Evolutionary conservation across 2,888 invertebrate species (phyloP).

Genomic region (Campopleginae sp.): DNA sequence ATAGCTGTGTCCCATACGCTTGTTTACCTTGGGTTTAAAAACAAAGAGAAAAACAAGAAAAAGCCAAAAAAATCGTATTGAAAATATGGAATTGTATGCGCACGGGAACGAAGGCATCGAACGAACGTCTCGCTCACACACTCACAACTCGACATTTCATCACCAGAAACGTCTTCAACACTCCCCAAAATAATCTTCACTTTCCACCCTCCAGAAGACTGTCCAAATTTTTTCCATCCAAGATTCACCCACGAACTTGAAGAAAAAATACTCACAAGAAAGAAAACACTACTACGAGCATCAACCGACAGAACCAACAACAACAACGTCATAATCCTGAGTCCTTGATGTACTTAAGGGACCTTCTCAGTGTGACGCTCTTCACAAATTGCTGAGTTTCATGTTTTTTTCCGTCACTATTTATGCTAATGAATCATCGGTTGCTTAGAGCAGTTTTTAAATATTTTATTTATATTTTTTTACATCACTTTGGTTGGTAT

Average conservation of each 20-base stretch:
- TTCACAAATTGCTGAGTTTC: no score
- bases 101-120: constrained; percentile 64
- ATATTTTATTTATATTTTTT: no score
- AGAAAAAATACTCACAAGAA: not conserved
- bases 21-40: constrained; percentile 82
- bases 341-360: constrained; percentile 2
- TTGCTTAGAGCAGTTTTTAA: no score
- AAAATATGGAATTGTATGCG: constrained; percentile 28
- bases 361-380: no score
- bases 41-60: constrained; percentile 38
- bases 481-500: no score
- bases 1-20: constrained; percentile 81
- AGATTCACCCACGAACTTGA: not conserved
- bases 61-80: constrained; percentile 6
- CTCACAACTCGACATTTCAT: constrained; percentile 29
- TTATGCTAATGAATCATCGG: no score
- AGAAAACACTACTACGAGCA: not conserved
- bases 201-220: constrained; percentile 4
- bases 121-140: constrained; percentile 66
- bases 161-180: constrained; percentile 28
- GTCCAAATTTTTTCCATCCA: constrained; percentile 21
- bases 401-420: no score
- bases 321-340: not conserved
- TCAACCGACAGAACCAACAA: not conserved
- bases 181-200: constrained; percentile 34